Evolutionary conservation across 2,888 invertebrate genomes (phyloP).

Genomic region (Melieria picta): DNA sequence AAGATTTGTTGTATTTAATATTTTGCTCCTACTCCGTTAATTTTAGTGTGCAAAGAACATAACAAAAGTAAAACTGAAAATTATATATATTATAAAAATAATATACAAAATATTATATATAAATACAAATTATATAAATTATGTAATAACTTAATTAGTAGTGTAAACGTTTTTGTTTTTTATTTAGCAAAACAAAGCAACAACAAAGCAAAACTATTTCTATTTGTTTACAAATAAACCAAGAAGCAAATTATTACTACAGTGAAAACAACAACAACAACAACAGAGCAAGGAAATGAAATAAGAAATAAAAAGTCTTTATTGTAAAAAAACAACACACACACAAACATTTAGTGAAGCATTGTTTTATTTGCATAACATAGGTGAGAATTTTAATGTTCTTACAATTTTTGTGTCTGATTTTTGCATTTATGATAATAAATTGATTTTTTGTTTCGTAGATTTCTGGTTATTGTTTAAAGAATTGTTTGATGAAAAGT

Average conservation of each 20-base stretch:
- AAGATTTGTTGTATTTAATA: no score
- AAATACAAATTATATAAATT: conserved; percentile 37
- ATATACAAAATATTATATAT: conserved; percentile 19
- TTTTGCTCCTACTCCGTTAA: no score
- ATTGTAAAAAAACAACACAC: conserved; percentile 16
- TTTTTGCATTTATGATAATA: no score
- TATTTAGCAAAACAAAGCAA: conserved; percentile 38
- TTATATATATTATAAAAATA: conserved; percentile 15
- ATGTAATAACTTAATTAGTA: conserved; percentile 41
- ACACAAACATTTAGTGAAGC: no score
- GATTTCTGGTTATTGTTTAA: no score
- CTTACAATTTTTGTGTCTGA: no score
- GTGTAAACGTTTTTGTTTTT: conserved; percentile 39
- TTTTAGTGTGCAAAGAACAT: background rate
- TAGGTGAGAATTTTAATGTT: no score
- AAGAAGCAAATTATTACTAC: conserved; percentile 34
- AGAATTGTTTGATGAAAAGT: no score
- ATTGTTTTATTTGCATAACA: no score
- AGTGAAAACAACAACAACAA: conserved; percentile 22
- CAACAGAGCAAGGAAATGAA: conserved; percentile 15
- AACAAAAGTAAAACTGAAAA: background rate
- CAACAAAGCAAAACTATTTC: conserved; percentile 29
- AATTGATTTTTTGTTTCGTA: no score
- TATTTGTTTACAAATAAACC: conserved; percentile 30
- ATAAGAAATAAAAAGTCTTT: conserved; percentile 19